Evolutionary conservation across 2,888 invertebrate species (phyloP), one percentile per base, ranked within the genome.

Genomic region (Torymus aiolomorphi): DNA sequence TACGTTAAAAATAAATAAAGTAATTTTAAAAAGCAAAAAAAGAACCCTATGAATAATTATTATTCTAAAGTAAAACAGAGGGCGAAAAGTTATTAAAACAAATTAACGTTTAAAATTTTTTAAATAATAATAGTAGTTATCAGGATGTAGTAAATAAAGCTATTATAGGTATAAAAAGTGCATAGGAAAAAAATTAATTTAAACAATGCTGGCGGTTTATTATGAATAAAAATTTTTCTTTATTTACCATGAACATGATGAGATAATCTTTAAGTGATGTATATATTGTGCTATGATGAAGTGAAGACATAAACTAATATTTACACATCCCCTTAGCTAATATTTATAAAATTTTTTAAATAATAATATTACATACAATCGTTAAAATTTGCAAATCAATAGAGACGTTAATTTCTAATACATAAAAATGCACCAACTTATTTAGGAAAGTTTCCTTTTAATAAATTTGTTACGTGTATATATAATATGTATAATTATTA

Each of bases 271-370:
- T 52, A 18, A 51, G 52, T 52, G 20, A 66, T 63, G 16, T 63
- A 16, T 16, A 16, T 63, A 63, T 14, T 42, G 42, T 63, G 42
- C 42, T 12, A 63, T 31, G 42, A 42, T 52, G 20, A 66, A 52
- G 51, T 2, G 18, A 65, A 11, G n/a, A 12, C 13, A 49, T 51
- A 65, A 49, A 42, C n/a, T 18, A 49, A 63, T 63, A 72, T 56
- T 63, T 72, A 51, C 63, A 63, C 72, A 56, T n/a, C 57, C n/a
- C 49, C 10, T n/a, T n/a, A 74, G 49, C 54, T 2, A 31, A 54
- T 52, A 73, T 49, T 11, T 24, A 56, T 24, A 54, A 42, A 12
- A 20, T 56, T 14, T 57, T 42, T 20, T 20, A 57, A 65, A 3
- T n/a, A 42, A n/a, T 63, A 54, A 16, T 42, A 54, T 52, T 76